These are phyloP conservation scores for Aleadryas rufinucha DNA, from an alignment of 2,113 vertebrate genomes.

Conservation along the genomic window DNA sequence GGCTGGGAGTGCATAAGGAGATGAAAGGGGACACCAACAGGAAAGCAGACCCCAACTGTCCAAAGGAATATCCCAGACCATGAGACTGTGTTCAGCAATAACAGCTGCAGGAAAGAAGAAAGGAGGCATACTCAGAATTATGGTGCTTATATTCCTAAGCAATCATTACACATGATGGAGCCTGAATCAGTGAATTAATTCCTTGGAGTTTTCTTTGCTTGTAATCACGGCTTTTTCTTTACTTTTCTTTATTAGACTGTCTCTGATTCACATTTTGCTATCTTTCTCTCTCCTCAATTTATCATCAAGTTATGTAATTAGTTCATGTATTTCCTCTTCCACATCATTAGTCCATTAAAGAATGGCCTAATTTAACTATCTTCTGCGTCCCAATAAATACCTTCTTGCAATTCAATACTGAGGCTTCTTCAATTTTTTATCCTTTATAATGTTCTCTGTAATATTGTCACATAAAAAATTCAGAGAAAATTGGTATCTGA, in stretches of 20 bases:
- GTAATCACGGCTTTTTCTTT: background rate
- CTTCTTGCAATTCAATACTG: background rate
- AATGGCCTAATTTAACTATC: background rate
- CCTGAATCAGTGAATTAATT: background rate
- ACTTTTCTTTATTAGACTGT: background rate
- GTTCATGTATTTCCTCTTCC: background rate
- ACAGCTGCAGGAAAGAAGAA: background rate
- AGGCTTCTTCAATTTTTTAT: background rate
- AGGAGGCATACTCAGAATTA: accelerated
- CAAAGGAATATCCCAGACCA: background rate
- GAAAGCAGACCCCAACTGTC: background rate
- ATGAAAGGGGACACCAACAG: background rate
- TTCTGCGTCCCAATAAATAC: background rate
- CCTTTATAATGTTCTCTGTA: background rate
- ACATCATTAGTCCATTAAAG: background rate
- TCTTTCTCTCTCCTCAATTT: background rate
- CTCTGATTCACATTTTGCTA: background rate
- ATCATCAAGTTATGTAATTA: background rate
- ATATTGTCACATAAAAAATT: background rate
- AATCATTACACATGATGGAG: accelerated
- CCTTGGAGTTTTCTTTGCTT: background rate
- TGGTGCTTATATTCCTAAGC: background rate
- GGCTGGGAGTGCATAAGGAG: background rate
- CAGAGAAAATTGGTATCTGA: background rate
- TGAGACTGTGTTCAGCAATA: background rate